Evolutionary conservation across 2,888 invertebrate species (phyloP), one percentile per base, ranked within the genome.

Genomic region (Scrobipalpa costella): DNA sequence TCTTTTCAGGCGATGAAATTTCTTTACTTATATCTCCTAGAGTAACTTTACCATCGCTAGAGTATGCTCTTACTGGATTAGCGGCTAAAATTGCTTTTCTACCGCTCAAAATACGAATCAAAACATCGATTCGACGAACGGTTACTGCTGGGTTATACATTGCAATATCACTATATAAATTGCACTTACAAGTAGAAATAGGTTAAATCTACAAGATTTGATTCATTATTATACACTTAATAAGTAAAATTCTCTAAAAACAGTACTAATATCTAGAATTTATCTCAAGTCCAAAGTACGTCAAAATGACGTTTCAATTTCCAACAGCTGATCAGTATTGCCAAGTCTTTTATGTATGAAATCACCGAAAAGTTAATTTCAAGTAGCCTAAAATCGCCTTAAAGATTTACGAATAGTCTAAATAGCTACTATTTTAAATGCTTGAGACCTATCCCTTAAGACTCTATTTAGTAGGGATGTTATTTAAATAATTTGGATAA

Each of bases 1-100:
- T 93, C 78, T 94, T 93, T 73, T 93, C 93, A 0, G 96, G 94
- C 57, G 84, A 77, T 64, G 76, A 75, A 11, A 92, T 75, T 47
- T 92, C 91, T 81, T 95, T 96, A 40, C 93, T 93, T 68, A 96
- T 93, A 85, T 95, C 94, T 70, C 95, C 96, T 72, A 97, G 96
- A 44, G 94, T 94, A 57, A 96, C 94, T 81, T 90, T 92, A 71
- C 92, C 92, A 64, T 88, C 84, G 67, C 88, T 88, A 57, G 92
- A 84, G 71, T 86, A 91, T 7, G 84, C 86, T 70, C 91, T 80
- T 9, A 92, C 85, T 69, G 73, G 71, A 73, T 92, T 91, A n/a
- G 82, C 77, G 6, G 75, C 68, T 68, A 90, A 71, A 73, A 87
- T 83, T 21, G 76, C 73, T 75, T 89, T 89, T 64, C 88, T 83